Conservation (phyloP, 2,888 invertebrate genomes). For the Didymodactylos carnosus region DNA sequence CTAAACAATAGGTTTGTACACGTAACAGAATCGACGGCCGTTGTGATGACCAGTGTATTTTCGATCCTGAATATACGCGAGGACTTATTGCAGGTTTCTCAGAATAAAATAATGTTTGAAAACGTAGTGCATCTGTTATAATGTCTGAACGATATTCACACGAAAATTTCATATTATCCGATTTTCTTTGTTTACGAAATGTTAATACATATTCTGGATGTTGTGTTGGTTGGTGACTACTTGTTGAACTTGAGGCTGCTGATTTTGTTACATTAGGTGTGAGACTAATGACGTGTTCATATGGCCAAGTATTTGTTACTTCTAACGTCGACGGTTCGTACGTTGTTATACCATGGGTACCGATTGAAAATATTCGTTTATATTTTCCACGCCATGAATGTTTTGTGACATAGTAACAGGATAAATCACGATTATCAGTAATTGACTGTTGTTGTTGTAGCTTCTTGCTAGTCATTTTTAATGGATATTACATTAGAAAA, state of each 20-base stretch:
- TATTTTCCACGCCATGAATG: slow-evolving; percentile 97
- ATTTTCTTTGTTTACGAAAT: slow-evolving; percentile 50
- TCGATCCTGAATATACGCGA: not conserved
- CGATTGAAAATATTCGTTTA: slow-evolving; percentile 85
- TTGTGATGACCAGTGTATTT: slow-evolving; percentile 70
- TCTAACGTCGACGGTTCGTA: slow-evolving; percentile 77
- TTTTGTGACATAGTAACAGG: slow-evolving; percentile 86
- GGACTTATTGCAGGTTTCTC: slow-evolving; percentile 20
- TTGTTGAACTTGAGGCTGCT: slow-evolving; percentile 22
- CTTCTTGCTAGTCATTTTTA: slow-evolving; percentile 1
- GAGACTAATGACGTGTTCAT: not conserved
- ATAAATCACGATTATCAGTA: slow-evolving; percentile 81
- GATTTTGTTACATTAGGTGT: slow-evolving; percentile 37
- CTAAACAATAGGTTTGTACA: slow-evolving; percentile 71
- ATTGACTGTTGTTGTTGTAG: too few relatives aligned
- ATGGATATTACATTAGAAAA: not conserved
- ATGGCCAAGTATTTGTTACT: slow-evolving; percentile 50
- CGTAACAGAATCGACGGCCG: slow-evolving; percentile 66
- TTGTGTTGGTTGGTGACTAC: slow-evolving; percentile 34
- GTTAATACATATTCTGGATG: not conserved
- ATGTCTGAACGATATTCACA: slow-evolving; percentile 79
- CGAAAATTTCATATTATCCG: slow-evolving; percentile 82
- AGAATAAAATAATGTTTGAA: slow-evolving; percentile 20
- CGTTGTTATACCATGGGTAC: slow-evolving; percentile 79
- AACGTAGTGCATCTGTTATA: slow-evolving; percentile 60